phyloP scores from a whole-genome alignment of 2,113 vertebrate genomes.

The Phalacrocorax brasilianus region DNA sequence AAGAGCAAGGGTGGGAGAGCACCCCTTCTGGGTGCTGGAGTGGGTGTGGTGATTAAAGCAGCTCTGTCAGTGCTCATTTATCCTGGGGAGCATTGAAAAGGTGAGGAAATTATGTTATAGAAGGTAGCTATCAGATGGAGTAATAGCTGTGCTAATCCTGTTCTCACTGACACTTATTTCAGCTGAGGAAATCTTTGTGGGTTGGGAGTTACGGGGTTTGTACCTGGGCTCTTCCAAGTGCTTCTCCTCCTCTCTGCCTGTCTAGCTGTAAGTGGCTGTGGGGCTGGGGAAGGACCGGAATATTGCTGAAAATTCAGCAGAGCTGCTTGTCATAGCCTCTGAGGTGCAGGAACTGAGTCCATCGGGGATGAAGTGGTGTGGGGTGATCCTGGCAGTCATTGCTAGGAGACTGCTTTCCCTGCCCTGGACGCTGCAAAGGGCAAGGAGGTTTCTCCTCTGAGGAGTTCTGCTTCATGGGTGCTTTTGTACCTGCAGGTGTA shows the following conservation, averaged over 20 bases:
- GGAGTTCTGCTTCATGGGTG: not conserved
- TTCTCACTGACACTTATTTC: not conserved
- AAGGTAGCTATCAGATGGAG: not conserved
- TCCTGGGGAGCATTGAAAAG: not conserved
- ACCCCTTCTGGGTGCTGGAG: not conserved
- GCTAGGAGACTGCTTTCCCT: not conserved
- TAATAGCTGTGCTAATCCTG: not conserved
- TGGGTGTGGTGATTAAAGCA: not conserved
- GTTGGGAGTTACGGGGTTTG: not conserved
- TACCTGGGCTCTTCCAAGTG: not conserved
- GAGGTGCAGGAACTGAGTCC: not conserved
- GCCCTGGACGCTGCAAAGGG: not conserved
- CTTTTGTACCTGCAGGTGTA: not conserved
- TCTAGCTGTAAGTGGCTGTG: not conserved
- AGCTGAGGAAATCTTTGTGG: not conserved
- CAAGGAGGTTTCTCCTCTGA: not conserved
- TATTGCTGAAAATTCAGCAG: not conserved
- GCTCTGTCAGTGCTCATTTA: not conserved
- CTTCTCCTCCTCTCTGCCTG: not conserved
- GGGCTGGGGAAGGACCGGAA: not conserved
- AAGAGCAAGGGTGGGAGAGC: not conserved
- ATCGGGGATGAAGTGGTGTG: fast-evolving
- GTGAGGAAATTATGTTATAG: not conserved
- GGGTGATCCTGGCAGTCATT: not conserved
- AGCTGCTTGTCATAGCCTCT: not conserved